These are phyloP conservation scores for Lagocephalus sceleratus DNA, from an alignment of 2,797 vertebrate genomes.

Conservation along the genomic window DNA sequence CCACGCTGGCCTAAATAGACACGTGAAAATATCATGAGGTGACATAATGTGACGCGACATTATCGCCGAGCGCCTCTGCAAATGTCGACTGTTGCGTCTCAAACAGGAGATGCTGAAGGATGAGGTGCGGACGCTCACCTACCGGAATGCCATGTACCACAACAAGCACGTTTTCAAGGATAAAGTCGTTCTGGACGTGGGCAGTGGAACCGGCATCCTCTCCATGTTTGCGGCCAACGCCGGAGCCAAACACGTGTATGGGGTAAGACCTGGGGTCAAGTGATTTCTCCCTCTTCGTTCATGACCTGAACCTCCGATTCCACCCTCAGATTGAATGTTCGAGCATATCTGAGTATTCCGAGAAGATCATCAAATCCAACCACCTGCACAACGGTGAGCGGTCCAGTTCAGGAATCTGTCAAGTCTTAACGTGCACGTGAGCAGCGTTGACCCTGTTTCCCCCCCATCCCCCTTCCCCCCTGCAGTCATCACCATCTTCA, in stretches of 20 bases:
- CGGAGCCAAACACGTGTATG: conserved; percentile 95
- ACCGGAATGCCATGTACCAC: conserved; percentile 98
- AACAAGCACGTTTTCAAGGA: conserved; percentile 99
- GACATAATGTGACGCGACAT: too few species aligned
- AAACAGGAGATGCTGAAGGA: conserved; percentile 97
- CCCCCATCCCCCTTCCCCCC: conserved; percentile 50
- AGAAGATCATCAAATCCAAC: conserved; percentile 98
- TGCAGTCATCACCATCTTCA: conserved; percentile 95
- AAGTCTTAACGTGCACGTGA: background rate
- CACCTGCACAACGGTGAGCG: conserved; percentile 93
- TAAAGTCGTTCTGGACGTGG: conserved; percentile 94
- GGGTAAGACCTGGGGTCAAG: conserved; percentile 77
- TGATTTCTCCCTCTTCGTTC: background rate
- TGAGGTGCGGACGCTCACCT: conserved; percentile 94
- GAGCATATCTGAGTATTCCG: conserved; percentile 97
- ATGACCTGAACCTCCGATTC: conserved; percentile 14
- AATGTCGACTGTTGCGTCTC: background rate
- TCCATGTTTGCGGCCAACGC: conserved; percentile 99
- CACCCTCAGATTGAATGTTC: conserved; percentile 92
- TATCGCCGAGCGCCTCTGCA: background rate
- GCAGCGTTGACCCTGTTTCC: conserved; percentile 14
- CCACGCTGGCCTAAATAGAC: conserved; percentile 57
- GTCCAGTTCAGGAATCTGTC: conserved; percentile 6
- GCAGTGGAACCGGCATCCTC: conserved; percentile 96
- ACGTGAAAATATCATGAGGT: conserved; percentile 6